A percentile compares a stretch with the other conserved stretches of the same genome.
Evolutionary conservation across 2,888 invertebrate species (phyloP).

Genomic region (Dicyrtomina minuta): DNA sequence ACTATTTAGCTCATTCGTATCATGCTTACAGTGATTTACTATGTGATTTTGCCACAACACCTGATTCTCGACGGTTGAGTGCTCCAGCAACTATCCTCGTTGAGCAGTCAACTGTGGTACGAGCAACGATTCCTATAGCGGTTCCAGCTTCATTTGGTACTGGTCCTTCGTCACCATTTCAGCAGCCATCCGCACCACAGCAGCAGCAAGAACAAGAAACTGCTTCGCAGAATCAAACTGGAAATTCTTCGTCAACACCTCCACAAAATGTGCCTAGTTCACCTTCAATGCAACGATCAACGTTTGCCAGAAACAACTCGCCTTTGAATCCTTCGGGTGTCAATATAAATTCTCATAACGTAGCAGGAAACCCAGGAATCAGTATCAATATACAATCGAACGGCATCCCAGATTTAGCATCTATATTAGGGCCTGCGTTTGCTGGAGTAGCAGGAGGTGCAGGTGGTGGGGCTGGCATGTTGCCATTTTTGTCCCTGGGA

Average conservation of each 20-base stretch:
- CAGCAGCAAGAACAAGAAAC: background rate
- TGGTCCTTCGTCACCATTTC: background rate
- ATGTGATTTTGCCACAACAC: constrained; percentile 67
- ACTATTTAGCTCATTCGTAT: constrained; percentile 82
- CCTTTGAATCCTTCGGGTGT: too few species aligned
- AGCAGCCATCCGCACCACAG: too few species aligned
- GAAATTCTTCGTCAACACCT: background rate
- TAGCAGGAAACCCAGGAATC: too few species aligned
- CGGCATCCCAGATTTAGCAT: constrained; percentile 35
- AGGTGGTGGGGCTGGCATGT: constrained; percentile 20
- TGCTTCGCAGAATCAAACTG: constrained; percentile 1
- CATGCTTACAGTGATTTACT: constrained; percentile 86
- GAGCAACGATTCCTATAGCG: constrained; percentile 66
- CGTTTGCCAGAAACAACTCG: too few species aligned
- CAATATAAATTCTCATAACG: too few species aligned
- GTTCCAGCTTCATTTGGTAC: constrained; percentile 28
- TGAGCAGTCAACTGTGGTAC: constrained; percentile 68
- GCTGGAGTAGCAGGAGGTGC: constrained; percentile 26
- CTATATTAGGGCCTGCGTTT: constrained; percentile 34
- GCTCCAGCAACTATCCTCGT: constrained; percentile 70
- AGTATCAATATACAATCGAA: constrained; percentile 35
- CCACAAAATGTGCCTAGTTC: background rate
- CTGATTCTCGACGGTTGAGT: constrained; percentile 67
- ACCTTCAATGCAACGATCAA: background rate
- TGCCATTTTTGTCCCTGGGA: constrained; percentile 17